phyloP scores from a whole-genome alignment of 2,797 vertebrate species.

The Poeciliopsis presidionis region DNA sequence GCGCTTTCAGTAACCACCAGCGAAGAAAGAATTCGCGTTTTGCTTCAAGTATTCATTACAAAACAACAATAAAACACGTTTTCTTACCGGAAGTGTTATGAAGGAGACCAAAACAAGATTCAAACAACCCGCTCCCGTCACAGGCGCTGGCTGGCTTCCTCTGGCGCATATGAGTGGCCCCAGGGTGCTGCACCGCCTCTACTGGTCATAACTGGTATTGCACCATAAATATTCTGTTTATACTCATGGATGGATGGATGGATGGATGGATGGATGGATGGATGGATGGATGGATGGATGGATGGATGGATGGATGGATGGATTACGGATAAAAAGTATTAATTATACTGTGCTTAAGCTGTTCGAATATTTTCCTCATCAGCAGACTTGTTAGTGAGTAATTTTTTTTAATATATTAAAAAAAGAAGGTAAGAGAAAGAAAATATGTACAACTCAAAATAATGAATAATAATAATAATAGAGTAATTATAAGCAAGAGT shows the following conservation, averaged over 20 bases:
- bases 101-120: not conserved
- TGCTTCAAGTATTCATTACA: not conserved
- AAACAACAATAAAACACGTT: accelerated
- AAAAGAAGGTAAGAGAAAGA: not conserved
- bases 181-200: not conserved
- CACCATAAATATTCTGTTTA: not conserved
- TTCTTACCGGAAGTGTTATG: not conserved
- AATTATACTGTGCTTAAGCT: not conserved
- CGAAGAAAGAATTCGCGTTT: not conserved
- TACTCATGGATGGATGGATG: not conserved
- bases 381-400: not conserved
- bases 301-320: no score
- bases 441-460: not conserved
- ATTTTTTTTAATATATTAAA: not conserved
- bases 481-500: no score
- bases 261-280: not conserved
- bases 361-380: not conserved
- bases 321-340: not conserved
- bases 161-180: not conserved
- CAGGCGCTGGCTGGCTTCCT: not conserved
- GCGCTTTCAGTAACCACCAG: not conserved
- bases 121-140: not conserved
- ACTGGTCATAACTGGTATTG: not conserved
- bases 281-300: no score
- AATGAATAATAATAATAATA: not conserved